These are phyloP conservation scores for Cyclargus thomasi DNA, from an alignment of 1,140 invertebrate species.

Conservation along the genomic window DNA sequence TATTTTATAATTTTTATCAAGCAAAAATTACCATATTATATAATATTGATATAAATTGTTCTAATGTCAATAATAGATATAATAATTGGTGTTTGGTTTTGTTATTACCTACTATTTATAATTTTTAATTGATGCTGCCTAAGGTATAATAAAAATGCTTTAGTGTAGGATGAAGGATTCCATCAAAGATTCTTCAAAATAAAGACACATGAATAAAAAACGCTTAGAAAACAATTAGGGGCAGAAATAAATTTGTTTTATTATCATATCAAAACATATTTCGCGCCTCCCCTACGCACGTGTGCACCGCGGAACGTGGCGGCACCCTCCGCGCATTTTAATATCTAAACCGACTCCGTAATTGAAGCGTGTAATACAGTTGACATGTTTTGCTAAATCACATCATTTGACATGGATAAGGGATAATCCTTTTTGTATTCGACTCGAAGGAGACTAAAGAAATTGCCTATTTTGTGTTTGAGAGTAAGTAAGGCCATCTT, in stretches of 20 bases:
- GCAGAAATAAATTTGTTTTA: neutral
- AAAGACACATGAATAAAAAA: neutral
- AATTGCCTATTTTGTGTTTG: neutral
- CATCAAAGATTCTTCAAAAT: too few relatives aligned
- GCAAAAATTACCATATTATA: too few relatives aligned
- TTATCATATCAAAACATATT: conserved; percentile 62
- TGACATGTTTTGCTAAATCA: conserved; percentile 63
- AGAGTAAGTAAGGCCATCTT: neutral
- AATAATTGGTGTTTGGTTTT: too few relatives aligned
- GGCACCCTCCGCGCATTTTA: conserved; percentile 34
- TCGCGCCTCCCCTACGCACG: conserved; percentile 38
- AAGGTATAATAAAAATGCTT: too few relatives aligned
- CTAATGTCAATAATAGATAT: too few relatives aligned
- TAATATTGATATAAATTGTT: too few relatives aligned
- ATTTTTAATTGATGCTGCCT: too few relatives aligned
- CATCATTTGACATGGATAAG: conserved; percentile 52
- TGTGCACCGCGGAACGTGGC: conserved; percentile 33
- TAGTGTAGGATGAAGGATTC: too few relatives aligned
- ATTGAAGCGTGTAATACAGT: conserved; percentile 61
- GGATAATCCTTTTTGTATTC: conserved; percentile 20
- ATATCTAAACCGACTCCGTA: conserved; percentile 38
- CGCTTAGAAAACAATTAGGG: conserved; percentile 1
- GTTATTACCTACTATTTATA: too few relatives aligned
- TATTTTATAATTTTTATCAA: too few relatives aligned
- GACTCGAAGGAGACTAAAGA: neutral